Conservation (phyloP, 2,797 vertebrate genomes). For the Anisognathus igniventris region DNA sequence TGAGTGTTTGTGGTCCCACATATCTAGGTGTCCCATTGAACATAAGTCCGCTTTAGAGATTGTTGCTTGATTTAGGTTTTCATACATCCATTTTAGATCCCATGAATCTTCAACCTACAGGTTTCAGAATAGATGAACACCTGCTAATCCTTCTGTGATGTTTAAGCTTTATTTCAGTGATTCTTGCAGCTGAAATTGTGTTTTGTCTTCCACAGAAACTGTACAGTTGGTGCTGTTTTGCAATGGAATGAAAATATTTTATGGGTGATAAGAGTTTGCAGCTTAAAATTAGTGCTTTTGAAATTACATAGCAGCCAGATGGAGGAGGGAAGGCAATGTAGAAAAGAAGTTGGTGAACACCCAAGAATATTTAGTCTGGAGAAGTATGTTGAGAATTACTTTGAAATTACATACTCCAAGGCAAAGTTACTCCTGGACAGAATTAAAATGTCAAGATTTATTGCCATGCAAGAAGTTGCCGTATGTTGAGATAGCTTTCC, state of each 20-base stretch:
- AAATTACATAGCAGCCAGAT: not conserved
- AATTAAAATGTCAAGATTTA: not conserved
- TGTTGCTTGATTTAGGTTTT: not conserved
- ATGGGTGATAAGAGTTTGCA: not conserved
- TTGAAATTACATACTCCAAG: not conserved
- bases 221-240: not conserved
- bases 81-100: not conserved
- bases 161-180: not conserved
- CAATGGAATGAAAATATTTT: conserved; percentile 20
- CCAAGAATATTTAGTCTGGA: not conserved
- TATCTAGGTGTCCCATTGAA: not conserved
- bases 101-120: not conserved
- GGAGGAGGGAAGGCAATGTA: not conserved
- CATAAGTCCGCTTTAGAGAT: not conserved
- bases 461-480: not conserved
- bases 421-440: not conserved
- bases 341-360: not conserved
- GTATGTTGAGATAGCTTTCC: not conserved
- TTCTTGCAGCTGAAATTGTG: not conserved
- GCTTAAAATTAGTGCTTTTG: not conserved
- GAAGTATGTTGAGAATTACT: not conserved
- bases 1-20: not conserved
- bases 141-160: not conserved
- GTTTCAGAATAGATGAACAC: not conserved
- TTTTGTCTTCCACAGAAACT: not conserved